A percentile compares a stretch with the other conserved stretches of the same genome.
Conservation (phyloP, 2,888 invertebrate species). For the Fragum fragum region DNA sequence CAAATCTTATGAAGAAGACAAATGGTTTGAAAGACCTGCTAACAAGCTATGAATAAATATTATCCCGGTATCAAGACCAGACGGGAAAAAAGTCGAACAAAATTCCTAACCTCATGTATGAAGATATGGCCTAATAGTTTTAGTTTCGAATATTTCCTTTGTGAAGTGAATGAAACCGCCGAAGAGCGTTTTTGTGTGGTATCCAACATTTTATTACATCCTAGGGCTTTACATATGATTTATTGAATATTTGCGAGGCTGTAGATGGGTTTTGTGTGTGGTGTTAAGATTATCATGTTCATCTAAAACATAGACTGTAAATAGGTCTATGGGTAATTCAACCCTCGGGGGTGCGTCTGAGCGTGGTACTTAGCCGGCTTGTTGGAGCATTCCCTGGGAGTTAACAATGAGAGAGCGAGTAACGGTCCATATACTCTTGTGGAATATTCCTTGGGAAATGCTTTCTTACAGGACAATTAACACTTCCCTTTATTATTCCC, state of each 20-base stretch:
- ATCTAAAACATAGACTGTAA: conserved; percentile 58
- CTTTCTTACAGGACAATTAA: conserved; percentile 23
- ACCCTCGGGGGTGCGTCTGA: conserved; percentile 51
- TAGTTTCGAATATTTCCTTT: background rate
- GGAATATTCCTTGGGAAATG: conserved; percentile 23
- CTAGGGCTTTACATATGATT: conserved; percentile 65
- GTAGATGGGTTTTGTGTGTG: conserved; percentile 68
- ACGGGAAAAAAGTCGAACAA: too few species aligned
- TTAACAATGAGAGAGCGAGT: background rate
- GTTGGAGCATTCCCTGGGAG: conserved; percentile 23
- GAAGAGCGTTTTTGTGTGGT: conserved; percentile 66
- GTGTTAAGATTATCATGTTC: conserved; percentile 64
- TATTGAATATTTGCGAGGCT: conserved; percentile 67
- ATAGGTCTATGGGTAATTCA: conserved; percentile 54
- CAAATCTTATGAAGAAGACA: too few species aligned
- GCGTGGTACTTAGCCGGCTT: conserved; percentile 44
- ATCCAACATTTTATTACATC: conserved; percentile 66
- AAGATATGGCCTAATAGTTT: too few species aligned
- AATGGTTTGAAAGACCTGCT: too few species aligned
- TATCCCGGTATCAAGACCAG: too few species aligned
- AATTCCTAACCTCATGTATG: background rate
- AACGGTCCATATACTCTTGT: background rate
- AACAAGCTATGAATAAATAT: too few species aligned
- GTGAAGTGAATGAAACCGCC: conserved; percentile 31
- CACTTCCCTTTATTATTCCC: conserved; percentile 18